Conservation (phyloP, 1,140 invertebrate genomes). For the Triops longicaudatus region DNA sequence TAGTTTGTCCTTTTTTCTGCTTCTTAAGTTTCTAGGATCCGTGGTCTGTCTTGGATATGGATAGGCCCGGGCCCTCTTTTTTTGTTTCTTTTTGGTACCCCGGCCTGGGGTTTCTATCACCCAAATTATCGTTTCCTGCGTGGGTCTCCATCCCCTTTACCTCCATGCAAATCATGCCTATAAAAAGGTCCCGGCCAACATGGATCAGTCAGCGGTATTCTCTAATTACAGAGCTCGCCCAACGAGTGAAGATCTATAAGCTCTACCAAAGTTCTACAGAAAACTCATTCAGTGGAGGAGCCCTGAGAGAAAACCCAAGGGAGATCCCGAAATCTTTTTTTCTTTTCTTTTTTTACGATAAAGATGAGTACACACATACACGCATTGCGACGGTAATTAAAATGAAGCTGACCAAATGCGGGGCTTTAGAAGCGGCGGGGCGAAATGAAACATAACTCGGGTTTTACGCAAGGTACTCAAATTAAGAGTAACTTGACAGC, state of each 20-base stretch:
- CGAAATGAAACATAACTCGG: constrained; percentile 7
- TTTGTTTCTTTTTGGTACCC: not conserved
- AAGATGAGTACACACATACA: constrained; percentile 12
- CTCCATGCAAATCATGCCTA: constrained; percentile 14
- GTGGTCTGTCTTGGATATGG: not conserved
- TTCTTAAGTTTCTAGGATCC: not conserved
- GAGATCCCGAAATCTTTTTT: constrained; percentile 12
- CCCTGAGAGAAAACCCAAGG: not conserved
- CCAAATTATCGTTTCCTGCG: constrained; percentile 14
- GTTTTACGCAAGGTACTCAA: not conserved
- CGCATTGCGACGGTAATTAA: constrained; percentile 1
- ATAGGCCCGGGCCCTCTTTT: not conserved
- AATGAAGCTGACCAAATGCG: not conserved
- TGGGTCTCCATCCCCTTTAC: constrained; percentile 11
- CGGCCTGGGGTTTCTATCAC: constrained; percentile 5
- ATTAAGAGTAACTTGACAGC: constrained; percentile 15
- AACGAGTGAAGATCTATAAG: constrained; percentile 12
- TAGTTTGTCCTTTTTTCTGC: constrained; percentile 12
- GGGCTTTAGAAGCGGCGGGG: not conserved
- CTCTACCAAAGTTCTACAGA: constrained; percentile 11
- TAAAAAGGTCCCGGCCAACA: constrained; percentile 14
- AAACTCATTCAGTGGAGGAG: not conserved
- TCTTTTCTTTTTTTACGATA: not conserved
- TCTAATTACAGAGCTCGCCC: constrained; percentile 10
- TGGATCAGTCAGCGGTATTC: constrained; percentile 14